Evolutionary conservation across 2,888 invertebrate species (phyloP), one percentile per base, ranked within the genome.

Genomic region (Octodonta nipae): DNA sequence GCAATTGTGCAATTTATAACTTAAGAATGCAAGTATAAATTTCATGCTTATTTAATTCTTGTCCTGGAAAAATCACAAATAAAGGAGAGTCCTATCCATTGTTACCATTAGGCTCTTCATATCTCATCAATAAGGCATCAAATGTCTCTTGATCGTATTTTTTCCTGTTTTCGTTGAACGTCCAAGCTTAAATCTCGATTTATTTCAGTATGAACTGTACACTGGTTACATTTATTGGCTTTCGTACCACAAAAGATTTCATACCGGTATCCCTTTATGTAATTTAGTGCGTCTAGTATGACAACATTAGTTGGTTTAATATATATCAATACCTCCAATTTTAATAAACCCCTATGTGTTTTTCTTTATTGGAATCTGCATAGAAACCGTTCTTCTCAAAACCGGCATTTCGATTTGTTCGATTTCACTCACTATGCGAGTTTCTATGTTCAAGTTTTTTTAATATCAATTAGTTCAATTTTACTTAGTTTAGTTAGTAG

Each of bases 221-320:
- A 89, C 52, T 93, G 92, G 5, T 89, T 87, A 2, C 84, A 84
- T 51, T 87, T 83, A 28, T 78, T 78, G 1, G 84, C 73, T 67
- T 96, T 96, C 0, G 86, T 78, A 13, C 84, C 78, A 60, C 95
- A 95, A 58, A 83, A 93, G 6, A 96, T 57, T 62, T 96, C 96
- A 60, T 96, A 96, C 17, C 96, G 73, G 58, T 78, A 96, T 14
- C 93, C 88, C 77, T 96, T 96, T 16, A 96, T 95, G 56, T 96
- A 96, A 65, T 96, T 96, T 36, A 83, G 73, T 0, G 83, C 85
- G 62, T 96, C 96, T 33, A 93, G 66, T 50, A 96, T 89, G 8
- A 93, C 77, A 5, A 95, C 70, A 55, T 78, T 78, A 10, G 80
- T 79, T 44, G 76, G 72, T 28, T 75, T 76, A 25, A 89, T 61